Conservation (phyloP, 1,140 invertebrate species). For the Cydia splendana region DNA sequence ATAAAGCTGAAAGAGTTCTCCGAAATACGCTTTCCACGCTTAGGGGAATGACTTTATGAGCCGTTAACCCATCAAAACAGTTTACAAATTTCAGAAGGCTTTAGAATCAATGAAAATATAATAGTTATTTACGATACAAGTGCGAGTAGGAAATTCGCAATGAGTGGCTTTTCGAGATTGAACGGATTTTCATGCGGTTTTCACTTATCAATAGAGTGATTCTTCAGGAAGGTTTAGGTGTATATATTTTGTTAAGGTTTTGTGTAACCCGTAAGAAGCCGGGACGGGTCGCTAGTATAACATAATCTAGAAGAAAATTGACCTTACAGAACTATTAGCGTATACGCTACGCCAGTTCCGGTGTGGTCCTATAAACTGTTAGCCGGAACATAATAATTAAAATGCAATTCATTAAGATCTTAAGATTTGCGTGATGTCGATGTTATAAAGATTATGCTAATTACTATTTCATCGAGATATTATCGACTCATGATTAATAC, state of each 20-base stretch:
- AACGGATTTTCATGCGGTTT: too few relatives aligned
- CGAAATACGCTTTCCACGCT: background rate
- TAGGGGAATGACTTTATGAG: conserved; percentile 42
- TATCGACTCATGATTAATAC: background rate
- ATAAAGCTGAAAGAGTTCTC: background rate
- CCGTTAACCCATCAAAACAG: conserved; percentile 45
- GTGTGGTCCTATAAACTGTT: background rate
- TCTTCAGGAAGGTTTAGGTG: too few relatives aligned
- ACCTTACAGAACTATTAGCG: too few relatives aligned
- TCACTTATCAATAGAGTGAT: too few relatives aligned
- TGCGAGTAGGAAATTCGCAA: too few relatives aligned
- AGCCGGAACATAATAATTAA: background rate
- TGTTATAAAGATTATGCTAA: conserved; percentile 15
- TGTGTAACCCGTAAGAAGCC: too few relatives aligned
- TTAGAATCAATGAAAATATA: background rate
- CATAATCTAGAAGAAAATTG: too few relatives aligned
- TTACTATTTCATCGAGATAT: conserved; percentile 14
- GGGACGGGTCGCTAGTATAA: too few relatives aligned
- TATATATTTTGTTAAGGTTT: too few relatives aligned
- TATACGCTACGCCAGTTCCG: too few relatives aligned
- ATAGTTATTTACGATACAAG: too few relatives aligned
- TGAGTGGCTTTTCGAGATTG: too few relatives aligned
- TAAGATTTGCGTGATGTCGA: conserved; percentile 10
- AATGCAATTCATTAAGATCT: background rate
- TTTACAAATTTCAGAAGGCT: background rate